Percentiles rank a stretch among this genome's conserved stretches.
These are phyloP conservation scores for Pyrrhura leucotis DNA, from an alignment of 2,797 vertebrate genomes.

Conservation along the genomic window DNA sequence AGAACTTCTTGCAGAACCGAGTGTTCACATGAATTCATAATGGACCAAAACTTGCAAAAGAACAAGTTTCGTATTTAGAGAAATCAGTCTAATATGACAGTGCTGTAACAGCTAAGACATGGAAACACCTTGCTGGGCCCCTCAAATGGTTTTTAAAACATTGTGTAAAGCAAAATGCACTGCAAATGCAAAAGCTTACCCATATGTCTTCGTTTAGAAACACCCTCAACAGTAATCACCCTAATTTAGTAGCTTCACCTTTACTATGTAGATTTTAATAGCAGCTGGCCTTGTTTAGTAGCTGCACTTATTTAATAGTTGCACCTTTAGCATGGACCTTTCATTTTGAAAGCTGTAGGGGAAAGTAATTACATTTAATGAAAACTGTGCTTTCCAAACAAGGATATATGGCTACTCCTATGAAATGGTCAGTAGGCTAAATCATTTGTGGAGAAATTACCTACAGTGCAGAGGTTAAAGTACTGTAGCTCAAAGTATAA, in stretches of 20 bases:
- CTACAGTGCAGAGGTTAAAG: background rate
- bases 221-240: background rate
- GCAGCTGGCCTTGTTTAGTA: slow-evolving; percentile 32
- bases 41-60: background rate
- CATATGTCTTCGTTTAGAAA: slow-evolving; percentile 14
- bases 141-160: background rate
- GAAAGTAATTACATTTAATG: slow-evolving; percentile 76
- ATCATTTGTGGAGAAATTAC: background rate
- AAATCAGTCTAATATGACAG: background rate
- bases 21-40: background rate
- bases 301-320: slow-evolving; percentile 10
- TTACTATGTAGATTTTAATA: slow-evolving; percentile 46
- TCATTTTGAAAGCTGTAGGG: slow-evolving; percentile 31
- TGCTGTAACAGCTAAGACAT: background rate
- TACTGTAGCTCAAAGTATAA: slow-evolving; percentile 5
- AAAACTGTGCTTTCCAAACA: slow-evolving; percentile 75
- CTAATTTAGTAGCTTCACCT: slow-evolving; percentile 40
- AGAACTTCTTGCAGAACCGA: background rate
- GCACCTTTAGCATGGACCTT: slow-evolving; percentile 1
- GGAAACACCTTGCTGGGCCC: background rate
- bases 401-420: slow-evolving; percentile 58
- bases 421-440: slow-evolving; percentile 13
- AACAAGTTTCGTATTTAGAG: background rate
- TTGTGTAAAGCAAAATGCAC: background rate
- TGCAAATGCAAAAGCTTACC: background rate